Evolutionary conservation across 2,888 invertebrate species (phyloP).

Genomic region (Ophion obscuratus): DNA sequence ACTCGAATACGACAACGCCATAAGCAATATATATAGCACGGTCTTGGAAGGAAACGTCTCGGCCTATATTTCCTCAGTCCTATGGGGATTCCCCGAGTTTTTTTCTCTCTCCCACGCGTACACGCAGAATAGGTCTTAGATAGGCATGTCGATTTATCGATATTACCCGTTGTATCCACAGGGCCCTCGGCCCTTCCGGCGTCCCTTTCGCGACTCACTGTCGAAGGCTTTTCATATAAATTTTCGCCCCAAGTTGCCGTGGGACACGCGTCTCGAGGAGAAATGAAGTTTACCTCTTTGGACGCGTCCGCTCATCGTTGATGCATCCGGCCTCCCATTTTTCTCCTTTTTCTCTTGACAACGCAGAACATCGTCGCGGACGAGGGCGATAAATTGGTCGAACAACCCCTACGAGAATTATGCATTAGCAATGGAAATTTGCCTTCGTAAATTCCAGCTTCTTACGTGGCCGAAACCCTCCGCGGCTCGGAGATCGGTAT

Average conservation of each 20-base stretch:
- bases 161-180: slow-evolving; percentile 70
- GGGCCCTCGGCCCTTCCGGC: slow-evolving; percentile 4
- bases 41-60: slow-evolving; percentile 51
- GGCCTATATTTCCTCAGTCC: slow-evolving; percentile 56
- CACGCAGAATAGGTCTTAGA: slow-evolving; percentile 28
- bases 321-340: slow-evolving; percentile 6
- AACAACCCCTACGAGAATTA: not conserved
- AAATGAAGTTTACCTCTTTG: slow-evolving; percentile 25
- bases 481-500: no score
- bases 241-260: slow-evolving; percentile 31
- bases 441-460: not conserved
- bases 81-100: slow-evolving; percentile 66
- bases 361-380: not conserved
- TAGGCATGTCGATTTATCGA: slow-evolving; percentile 76
- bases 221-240: slow-evolving; percentile 41
- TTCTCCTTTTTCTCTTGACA: not conserved
- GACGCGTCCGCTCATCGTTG: slow-evolving; percentile 5
- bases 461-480: not conserved
- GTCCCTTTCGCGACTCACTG: slow-evolving; percentile 12
- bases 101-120: slow-evolving; percentile 32
- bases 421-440: not conserved
- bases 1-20: not conserved
- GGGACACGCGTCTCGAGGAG: slow-evolving; percentile 24
- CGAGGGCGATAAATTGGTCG: no score
- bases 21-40: slow-evolving; percentile 18